phyloP scores from a whole-genome alignment of 2,888 invertebrate species.

The Monopis laevigella region DNA sequence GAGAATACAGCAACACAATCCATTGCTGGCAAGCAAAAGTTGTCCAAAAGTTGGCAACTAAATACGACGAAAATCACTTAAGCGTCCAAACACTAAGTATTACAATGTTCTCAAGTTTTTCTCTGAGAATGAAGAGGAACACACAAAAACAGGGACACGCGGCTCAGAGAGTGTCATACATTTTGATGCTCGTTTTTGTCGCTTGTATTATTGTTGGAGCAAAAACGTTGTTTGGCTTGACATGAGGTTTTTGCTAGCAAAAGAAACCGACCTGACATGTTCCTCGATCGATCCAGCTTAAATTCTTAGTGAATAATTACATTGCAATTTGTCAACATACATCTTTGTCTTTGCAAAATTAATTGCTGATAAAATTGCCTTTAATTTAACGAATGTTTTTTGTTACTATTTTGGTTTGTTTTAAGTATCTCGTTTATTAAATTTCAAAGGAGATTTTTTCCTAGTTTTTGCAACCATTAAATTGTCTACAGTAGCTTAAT shows the following conservation, averaged over 20 bases:
- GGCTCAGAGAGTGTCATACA: slow-evolving; percentile 47
- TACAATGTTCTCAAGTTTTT: slow-evolving; percentile 9
- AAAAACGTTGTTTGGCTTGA: slow-evolving; percentile 51
- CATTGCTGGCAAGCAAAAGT: slow-evolving; percentile 20
- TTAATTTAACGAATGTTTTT: neutral
- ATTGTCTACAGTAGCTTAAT: too few relatives aligned
- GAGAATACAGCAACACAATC: neutral
- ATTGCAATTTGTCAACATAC: slow-evolving; percentile 37
- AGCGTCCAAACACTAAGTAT: slow-evolving; percentile 10
- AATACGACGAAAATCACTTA: slow-evolving; percentile 38
- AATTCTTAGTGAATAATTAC: slow-evolving; percentile 55
- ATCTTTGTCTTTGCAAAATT: too few relatives aligned
- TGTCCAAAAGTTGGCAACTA: slow-evolving; percentile 35
- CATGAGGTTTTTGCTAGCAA: slow-evolving; percentile 44
- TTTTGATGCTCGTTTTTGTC: slow-evolving; percentile 53
- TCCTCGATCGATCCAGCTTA: slow-evolving; percentile 38
- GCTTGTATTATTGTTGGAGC: slow-evolving; percentile 39
- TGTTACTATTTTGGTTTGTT: neutral
- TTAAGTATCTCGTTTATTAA: too few relatives aligned
- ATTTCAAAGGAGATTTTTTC: too few relatives aligned
- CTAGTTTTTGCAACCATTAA: too few relatives aligned
- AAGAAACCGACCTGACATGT: slow-evolving; percentile 40
- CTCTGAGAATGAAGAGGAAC: slow-evolving; percentile 5
- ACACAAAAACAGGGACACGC: slow-evolving; percentile 31
- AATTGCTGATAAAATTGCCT: neutral